Evolutionary conservation across 2,113 vertebrate genomes (phyloP), one percentile per base, ranked within the genome.

Genomic region (Caracal caracal): DNA sequence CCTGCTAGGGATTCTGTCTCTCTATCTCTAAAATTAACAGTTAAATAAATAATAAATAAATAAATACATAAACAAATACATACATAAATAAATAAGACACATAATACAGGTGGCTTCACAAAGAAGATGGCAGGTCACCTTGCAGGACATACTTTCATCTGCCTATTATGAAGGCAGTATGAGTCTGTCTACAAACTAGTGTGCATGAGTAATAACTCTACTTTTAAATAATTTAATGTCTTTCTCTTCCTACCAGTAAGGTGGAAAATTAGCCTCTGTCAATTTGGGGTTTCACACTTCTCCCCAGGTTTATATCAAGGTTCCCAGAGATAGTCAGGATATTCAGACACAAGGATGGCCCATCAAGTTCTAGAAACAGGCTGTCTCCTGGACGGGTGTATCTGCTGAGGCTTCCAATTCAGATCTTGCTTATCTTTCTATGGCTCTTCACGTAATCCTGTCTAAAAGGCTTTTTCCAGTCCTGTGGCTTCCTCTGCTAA

Each of bases 221-320:
- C 13, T 83, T 90, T 93, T 47, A 68, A 93, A 80, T 68, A 47
- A 63, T 19, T 93, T 51, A 79, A 86, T 63, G 15, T 66, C 56
- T 93, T 85, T 84, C 56, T 96, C 56, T 76, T 95, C 43, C 68
- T 13, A 84, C 24, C 12, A 90, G 59, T 5, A 81, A 84, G 20
- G 17, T 24, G 68, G 51, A 75, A 93, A 65, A 9, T 70, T 82
- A 10, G 59, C 71, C 33, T 65, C 15, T 13, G 66, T 70, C 22
- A 81, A 0, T 37, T 10, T 28, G 76, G 47, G 40, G 4, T 73
- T 6, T 43, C 6, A 49, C 10, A 19, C 33, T 63, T 43, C 80
- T 49, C 24, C 88, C n/a, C 6, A 70, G 9, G 33, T 78, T 65
- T 66, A 66, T 63, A 8, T 16, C 17, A 6, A 51, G 9, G n/a